Conservation (phyloP, 2,797 vertebrate species). For the Sebastes aleutianus region DNA sequence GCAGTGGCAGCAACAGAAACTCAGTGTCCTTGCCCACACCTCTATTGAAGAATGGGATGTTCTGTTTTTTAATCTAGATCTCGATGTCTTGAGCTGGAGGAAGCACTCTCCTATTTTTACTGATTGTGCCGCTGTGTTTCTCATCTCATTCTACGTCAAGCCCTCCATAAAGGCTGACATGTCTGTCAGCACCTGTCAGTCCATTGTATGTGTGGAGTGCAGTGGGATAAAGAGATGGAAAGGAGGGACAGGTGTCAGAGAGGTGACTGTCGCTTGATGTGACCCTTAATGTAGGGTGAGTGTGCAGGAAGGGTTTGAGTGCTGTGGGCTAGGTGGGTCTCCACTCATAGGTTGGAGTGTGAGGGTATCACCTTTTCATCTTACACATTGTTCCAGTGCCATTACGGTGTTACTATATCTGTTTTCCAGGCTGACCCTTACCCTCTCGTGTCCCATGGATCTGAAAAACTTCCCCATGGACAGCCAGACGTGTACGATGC, state of each 20-base stretch:
- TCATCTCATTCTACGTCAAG: constrained; percentile 8
- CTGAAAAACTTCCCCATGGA: constrained; percentile 99
- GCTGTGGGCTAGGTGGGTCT: not conserved
- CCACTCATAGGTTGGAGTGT: not conserved
- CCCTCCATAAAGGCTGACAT: constrained; percentile 19
- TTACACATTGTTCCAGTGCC: not conserved
- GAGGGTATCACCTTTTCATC: constrained; percentile 11
- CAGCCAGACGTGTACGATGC: constrained; percentile 94
- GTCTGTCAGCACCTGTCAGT: constrained; percentile 38
- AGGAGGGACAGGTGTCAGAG: constrained; percentile 8
- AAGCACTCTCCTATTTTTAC: not conserved
- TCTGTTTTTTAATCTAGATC: not conserved
- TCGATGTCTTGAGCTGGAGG: not conserved
- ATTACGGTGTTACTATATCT: constrained; percentile 7
- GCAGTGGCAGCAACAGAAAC: not conserved
- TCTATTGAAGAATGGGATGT: not conserved
- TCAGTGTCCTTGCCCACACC: not conserved
- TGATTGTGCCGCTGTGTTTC: constrained; percentile 3
- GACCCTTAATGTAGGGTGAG: constrained; percentile 22
- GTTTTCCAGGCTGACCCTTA: constrained; percentile 87
- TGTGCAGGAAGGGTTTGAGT: constrained; percentile 30
- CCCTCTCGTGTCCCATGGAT: constrained; percentile 96
- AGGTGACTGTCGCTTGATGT: constrained; percentile 33
- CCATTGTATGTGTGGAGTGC: not conserved
- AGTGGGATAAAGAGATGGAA: constrained; percentile 5